These are phyloP conservation scores for Lindbergichthys nudifrons DNA, from an alignment of 2,797 vertebrate species.

Conservation along the genomic window DNA sequence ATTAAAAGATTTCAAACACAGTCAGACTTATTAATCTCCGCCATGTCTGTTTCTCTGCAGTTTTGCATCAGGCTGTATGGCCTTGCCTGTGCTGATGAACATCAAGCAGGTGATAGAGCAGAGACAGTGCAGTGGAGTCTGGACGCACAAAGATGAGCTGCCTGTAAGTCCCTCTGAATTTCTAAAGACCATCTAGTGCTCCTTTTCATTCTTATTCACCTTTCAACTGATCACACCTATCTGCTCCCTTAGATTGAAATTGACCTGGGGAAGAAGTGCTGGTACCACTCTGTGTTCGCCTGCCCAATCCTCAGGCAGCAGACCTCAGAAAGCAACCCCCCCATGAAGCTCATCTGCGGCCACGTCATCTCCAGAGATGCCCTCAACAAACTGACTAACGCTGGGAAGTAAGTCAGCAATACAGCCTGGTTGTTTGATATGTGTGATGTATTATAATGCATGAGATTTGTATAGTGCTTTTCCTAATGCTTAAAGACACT, in stretches of 20 bases:
- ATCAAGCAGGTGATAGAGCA: conserved; percentile 95
- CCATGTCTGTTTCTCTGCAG: conserved; percentile 57
- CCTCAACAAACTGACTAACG: conserved; percentile 95
- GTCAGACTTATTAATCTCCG: not conserved
- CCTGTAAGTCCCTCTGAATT: conserved; percentile 81
- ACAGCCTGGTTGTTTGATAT: not conserved
- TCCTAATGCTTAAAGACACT: too few relatives aligned
- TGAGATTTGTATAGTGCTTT: too few relatives aligned
- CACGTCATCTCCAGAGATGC: conserved; percentile 94
- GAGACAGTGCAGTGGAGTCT: conserved; percentile 92
- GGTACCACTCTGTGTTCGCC: conserved; percentile 96
- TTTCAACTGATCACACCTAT: not conserved
- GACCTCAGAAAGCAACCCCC: conserved; percentile 93
- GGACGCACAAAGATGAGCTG: conserved; percentile 93
- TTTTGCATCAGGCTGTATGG: conserved; percentile 94
- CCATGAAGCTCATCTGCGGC: conserved; percentile 95
- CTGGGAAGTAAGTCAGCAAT: conserved; percentile 88
- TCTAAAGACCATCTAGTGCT: accelerated
- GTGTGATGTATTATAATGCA: too few relatives aligned
- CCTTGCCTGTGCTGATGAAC: conserved; percentile 92
- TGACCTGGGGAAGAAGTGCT: conserved; percentile 94
- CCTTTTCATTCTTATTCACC: not conserved
- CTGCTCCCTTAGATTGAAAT: conserved; percentile 88
- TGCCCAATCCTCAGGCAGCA: conserved; percentile 94
- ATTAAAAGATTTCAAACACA: not conserved